Percentiles rank a stretch among this genome's conserved stretches.
Conservation (phyloP, 30 jellyfish, hydroid and myxozoan genomes). For the Morbakka virulenta region DNA sequence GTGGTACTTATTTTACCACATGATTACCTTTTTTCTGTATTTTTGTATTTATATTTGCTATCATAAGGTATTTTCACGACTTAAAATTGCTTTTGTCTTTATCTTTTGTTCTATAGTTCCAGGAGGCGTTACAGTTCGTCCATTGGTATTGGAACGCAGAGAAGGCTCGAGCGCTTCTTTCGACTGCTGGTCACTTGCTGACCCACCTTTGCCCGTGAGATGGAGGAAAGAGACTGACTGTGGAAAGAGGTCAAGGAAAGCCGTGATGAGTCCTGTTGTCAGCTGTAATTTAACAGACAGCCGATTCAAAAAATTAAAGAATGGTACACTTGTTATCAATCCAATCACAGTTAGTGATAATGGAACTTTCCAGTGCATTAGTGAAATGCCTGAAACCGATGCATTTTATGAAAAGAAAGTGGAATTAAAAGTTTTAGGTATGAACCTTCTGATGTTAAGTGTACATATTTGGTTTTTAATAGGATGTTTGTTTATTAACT, state of each 20-base stretch:
- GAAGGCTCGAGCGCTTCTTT: slow-evolving; percentile 37
- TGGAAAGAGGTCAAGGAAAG: neutral
- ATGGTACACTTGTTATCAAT: slow-evolving; percentile 46
- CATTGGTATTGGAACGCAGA: neutral
- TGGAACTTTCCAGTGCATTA: slow-evolving; percentile 55
- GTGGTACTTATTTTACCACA: no score
- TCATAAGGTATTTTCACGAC: no score
- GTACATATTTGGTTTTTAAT: no score
- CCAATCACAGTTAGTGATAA: slow-evolving; percentile 30
- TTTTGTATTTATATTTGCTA: no score
- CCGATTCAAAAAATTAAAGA: neutral
- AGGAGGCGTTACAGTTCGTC: neutral
- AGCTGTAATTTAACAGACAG: neutral
- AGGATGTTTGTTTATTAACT: no score
- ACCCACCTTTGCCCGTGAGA: slow-evolving; percentile 67
- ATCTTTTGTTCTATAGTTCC: no score
- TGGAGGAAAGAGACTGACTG: slow-evolving; percentile 30
- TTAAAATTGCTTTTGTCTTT: no score
- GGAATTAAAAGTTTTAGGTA: slow-evolving; percentile 36
- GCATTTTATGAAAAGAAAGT: neutral
- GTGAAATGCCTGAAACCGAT: neutral
- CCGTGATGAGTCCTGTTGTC: neutral
- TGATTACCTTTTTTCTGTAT: no score
- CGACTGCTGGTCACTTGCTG: slow-evolving; percentile 51
- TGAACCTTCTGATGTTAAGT: neutral